Conservation (phyloP, 2,113 vertebrate genomes). For the Mus pahari region DNA sequence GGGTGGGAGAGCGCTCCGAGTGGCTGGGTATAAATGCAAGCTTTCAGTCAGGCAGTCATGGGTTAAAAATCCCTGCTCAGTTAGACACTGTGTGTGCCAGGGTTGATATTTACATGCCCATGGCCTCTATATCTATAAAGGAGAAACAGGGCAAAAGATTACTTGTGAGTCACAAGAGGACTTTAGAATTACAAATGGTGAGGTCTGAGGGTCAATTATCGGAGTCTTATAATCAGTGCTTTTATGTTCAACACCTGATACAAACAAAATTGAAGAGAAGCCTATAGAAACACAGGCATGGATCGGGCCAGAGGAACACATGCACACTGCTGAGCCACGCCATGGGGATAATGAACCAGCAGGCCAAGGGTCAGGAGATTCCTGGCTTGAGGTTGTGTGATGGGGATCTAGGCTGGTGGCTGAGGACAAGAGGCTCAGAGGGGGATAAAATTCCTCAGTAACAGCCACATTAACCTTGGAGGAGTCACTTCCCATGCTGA, state of each 20-base stretch:
- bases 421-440: background rate
- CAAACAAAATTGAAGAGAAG: conserved; percentile 21
- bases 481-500: background rate
- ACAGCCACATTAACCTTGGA: background rate
- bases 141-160: background rate
- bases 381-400: background rate
- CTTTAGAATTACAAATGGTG: background rate
- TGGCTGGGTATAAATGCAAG: background rate
- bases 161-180: background rate
- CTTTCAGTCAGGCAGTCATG: background rate
- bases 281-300: background rate
- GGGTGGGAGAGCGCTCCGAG: background rate
- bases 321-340: background rate
- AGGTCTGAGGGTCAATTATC: background rate
- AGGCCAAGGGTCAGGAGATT: background rate
- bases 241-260: background rate
- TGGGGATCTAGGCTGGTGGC: background rate
- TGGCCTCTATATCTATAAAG: background rate
- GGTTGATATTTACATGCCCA: background rate
- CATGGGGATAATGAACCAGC: background rate
- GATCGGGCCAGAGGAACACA: background rate
- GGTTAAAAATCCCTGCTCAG: background rate
- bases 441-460: background rate
- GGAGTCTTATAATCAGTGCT: background rate
- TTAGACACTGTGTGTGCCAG: background rate